Conservation (phyloP, 2,888 invertebrate genomes). For the Spodoptera exigua region DNA sequence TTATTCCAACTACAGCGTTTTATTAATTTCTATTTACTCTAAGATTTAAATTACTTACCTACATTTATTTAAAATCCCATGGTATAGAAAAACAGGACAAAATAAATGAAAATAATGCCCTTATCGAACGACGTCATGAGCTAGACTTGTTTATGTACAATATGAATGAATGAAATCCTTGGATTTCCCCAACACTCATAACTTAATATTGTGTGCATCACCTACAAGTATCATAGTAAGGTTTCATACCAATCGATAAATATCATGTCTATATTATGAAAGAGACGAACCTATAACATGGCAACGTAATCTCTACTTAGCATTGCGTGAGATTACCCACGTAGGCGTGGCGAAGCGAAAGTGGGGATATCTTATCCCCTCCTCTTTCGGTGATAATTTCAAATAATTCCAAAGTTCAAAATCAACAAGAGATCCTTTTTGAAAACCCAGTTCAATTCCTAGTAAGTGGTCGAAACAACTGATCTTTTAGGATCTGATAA, state of each 20-base stretch:
- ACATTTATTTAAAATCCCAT: constrained; percentile 18
- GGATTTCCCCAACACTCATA: constrained; percentile 68
- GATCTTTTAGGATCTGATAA: constrained; percentile 84
- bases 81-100: constrained; percentile 43
- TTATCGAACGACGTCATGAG: constrained; percentile 58
- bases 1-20: constrained; percentile 4
- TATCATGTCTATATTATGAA: constrained; percentile 1
- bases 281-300: not conserved
- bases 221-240: constrained; percentile 14
- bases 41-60: not conserved
- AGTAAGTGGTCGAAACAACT: constrained; percentile 72
- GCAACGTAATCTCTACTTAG: constrained; percentile 15
- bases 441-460: constrained; percentile 22
- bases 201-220: constrained; percentile 18
- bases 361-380: constrained; percentile 23
- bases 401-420: not conserved
- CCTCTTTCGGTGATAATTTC: constrained; percentile 6
- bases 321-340: constrained; percentile 31
- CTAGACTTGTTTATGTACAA: constrained; percentile 75
- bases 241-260: constrained; percentile 5
- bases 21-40: not conserved
- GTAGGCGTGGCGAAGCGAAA: constrained; percentile 21
- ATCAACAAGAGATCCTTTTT: not conserved
- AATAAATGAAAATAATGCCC: constrained; percentile 31
- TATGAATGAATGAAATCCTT: constrained; percentile 81